Percentiles rank a stretch among this genome's conserved stretches.
These are phyloP conservation scores for Sus scrofa DNA, from an alignment of 2,113 vertebrate genomes.

Conservation along the genomic window T2T-Sscrofa CM000815.6:109668501-109669000, in stretches of 20 bases:
- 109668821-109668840: background rate
- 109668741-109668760: conserved; percentile 29
- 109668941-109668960: background rate
- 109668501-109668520: background rate
- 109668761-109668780: conserved; percentile 34
- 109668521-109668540: background rate
- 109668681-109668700: conserved; percentile 66
- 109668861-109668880: background rate
- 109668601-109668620: conserved; percentile 27
- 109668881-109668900: background rate
- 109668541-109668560: background rate
- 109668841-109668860: background rate
- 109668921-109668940: background rate
- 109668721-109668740: background rate
- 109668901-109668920: background rate
- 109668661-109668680: conserved; percentile 64
- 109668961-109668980: background rate
- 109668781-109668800: conserved; percentile 14
- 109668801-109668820: background rate
- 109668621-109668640: background rate
- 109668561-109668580: background rate
- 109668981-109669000: background rate
- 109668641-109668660: conserved; percentile 68
- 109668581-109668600: background rate
- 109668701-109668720: conserved; percentile 68